Evolutionary conservation across 2,113 vertebrate species (phyloP).

Genomic region (Chiloscyllium plagiosum): DNA sequence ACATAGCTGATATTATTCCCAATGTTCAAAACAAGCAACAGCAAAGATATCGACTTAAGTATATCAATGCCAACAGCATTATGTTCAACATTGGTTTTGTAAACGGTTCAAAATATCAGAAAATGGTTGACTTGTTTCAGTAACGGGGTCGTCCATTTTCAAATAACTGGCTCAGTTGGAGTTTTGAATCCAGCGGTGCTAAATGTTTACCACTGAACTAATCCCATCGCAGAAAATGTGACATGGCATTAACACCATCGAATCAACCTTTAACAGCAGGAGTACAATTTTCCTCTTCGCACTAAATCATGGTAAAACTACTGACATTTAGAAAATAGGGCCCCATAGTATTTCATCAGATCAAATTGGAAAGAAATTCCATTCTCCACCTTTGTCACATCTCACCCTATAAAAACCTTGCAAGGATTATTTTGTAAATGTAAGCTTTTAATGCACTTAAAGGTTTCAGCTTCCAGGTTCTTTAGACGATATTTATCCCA

Average conservation of each 20-base stretch:
- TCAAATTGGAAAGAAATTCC: slow-evolving; percentile 15
- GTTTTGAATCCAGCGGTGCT: slow-evolving; percentile 1
- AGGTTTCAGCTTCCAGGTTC: slow-evolving; percentile 24
- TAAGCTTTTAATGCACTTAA: slow-evolving; percentile 36
- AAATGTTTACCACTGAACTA: neutral
- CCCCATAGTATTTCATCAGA: slow-evolving; percentile 23
- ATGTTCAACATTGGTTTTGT: no score
- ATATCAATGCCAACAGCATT: neutral
- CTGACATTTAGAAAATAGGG: neutral
- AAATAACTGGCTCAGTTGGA: neutral
- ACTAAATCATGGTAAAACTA: neutral
- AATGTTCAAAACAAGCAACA: neutral
- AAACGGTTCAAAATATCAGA: neutral
- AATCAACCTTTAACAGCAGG: slow-evolving; percentile 18
- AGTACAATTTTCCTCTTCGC: neutral
- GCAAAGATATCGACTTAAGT: neutral
- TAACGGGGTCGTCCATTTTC: neutral
- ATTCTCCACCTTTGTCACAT: slow-evolving; percentile 22
- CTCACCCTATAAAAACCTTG: slow-evolving; percentile 24
- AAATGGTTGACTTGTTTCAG: neutral
- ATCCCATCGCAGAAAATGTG: slow-evolving; percentile 4
- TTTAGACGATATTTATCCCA: slow-evolving; percentile 18
- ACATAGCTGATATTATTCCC: neutral
- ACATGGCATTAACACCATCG: neutral
- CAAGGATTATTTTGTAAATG: slow-evolving; percentile 31